phyloP scores from a whole-genome alignment of 2,888 invertebrate species.

The Chorisops tibialis region DNA sequence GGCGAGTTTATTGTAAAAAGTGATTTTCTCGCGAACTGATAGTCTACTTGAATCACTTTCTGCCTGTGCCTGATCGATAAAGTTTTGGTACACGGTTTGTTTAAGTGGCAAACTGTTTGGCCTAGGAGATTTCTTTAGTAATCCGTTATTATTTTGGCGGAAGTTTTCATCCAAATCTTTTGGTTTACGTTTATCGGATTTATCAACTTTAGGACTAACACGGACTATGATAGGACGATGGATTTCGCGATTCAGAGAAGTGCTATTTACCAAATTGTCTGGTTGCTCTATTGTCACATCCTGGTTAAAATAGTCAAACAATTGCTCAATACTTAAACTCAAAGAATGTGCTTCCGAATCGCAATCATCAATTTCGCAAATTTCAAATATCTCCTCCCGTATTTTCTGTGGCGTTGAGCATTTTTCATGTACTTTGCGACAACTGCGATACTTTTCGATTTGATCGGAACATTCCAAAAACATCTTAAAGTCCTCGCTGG shows the following conservation, averaged over 20 bases:
- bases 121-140: no score
- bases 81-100: no score
- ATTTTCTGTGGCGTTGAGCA: background rate
- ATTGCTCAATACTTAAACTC: constrained; percentile 16
- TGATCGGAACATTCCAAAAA: constrained; percentile 13
- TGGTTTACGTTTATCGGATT: no score
- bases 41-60: no score
- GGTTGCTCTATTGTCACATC: constrained; percentile 5
- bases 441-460: background rate
- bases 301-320: constrained; percentile 27
- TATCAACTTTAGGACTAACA: constrained; percentile 10
- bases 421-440: background rate
- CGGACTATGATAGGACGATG: constrained; percentile 18
- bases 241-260: background rate
- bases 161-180: no score
- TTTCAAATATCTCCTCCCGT: constrained; percentile 17
- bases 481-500: constrained; percentile 6
- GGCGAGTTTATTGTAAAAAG: constrained; percentile 13
- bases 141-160: no score
- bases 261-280: background rate
- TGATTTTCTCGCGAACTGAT: no score
- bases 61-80: no score
- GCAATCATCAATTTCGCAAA: background rate
- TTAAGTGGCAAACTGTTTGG: no score
- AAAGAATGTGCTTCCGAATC: background rate